A percentile compares a stretch with the other conserved stretches of the same genome.
phyloP scores from a whole-genome alignment of 2,888 invertebrate species.

The Gasteruption jaculator region DNA sequence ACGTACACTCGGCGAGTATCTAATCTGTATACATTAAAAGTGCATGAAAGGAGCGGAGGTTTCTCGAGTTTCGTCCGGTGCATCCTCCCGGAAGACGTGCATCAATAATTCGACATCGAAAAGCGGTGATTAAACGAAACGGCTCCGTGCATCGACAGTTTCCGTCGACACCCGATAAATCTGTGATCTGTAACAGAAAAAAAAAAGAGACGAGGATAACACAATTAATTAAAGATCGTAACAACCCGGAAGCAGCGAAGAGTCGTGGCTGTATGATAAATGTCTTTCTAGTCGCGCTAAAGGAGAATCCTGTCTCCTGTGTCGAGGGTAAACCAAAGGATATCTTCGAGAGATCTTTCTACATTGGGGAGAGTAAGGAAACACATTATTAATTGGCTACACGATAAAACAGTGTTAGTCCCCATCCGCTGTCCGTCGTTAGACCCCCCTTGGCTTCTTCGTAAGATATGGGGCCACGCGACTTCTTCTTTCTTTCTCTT shows the following conservation, averaged over 20 bases:
- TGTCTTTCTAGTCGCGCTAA: too few species aligned
- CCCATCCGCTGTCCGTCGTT: slow-evolving; percentile 39
- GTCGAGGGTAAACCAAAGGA: slow-evolving; percentile 17
- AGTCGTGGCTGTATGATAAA: too few species aligned
- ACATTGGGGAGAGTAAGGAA: slow-evolving; percentile 9
- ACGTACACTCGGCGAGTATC: too few species aligned
- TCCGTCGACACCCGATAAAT: slow-evolving; percentile 28
- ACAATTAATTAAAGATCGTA: too few species aligned
- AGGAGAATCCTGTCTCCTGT: background rate
- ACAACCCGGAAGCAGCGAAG: too few species aligned
- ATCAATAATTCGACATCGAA: slow-evolving; percentile 11
- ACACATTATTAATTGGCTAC: slow-evolving; percentile 50
- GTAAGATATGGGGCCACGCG: slow-evolving; percentile 48
- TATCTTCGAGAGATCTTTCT: slow-evolving; percentile 36
- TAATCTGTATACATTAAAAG: too few species aligned
- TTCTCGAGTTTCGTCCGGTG: too few species aligned
- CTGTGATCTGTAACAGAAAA: slow-evolving; percentile 33
- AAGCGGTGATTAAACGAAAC: background rate
- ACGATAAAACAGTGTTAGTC: slow-evolving; percentile 49
- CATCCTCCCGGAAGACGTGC: too few species aligned
- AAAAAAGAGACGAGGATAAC: too few species aligned
- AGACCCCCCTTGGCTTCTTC: slow-evolving; percentile 42
- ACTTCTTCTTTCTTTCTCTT: slow-evolving; percentile 32
- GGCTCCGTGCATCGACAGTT: background rate
- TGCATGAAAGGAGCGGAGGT: too few species aligned